These are phyloP conservation scores for Menidia menidia DNA, from an alignment of 2,797 vertebrate genomes.

Conservation along the genomic window DNA sequence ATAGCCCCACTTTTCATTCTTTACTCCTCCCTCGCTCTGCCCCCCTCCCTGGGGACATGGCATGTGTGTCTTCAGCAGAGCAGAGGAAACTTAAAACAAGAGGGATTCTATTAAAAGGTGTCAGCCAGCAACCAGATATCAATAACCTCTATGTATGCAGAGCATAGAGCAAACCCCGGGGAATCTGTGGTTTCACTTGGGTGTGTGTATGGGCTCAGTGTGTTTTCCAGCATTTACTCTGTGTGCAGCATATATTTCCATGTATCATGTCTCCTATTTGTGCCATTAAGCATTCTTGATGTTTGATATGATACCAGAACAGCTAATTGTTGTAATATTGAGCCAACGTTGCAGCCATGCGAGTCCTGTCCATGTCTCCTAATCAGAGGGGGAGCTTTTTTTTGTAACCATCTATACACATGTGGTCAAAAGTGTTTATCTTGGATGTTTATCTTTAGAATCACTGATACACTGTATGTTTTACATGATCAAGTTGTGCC, in stretches of 20 bases:
- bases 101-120: slow-evolving; percentile 84
- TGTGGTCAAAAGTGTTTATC: slow-evolving; percentile 48
- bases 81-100: slow-evolving; percentile 79
- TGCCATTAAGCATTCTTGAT: slow-evolving; percentile 70
- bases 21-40: slow-evolving; percentile 31
- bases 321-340: slow-evolving; percentile 66
- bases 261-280: slow-evolving; percentile 73
- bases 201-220: slow-evolving; percentile 35
- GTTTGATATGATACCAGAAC: slow-evolving; percentile 66
- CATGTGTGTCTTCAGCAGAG: slow-evolving; percentile 67
- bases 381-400: slow-evolving; percentile 27
- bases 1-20: slow-evolving; percentile 37
- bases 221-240: slow-evolving; percentile 55
- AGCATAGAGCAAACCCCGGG: slow-evolving; percentile 66
- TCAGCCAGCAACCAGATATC: slow-evolving; percentile 83
- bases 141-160: slow-evolving; percentile 80
- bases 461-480: slow-evolving; percentile 44
- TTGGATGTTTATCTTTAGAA: slow-evolving; percentile 42
- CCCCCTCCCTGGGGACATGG: slow-evolving; percentile 40
- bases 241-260: slow-evolving; percentile 59
- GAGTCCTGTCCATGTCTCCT: slow-evolving; percentile 33
- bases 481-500: slow-evolving; percentile 41
- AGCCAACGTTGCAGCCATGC: slow-evolving; percentile 38
- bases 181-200: slow-evolving; percentile 74
- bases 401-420: background rate